Evolutionary conservation across 2,113 vertebrate genomes (phyloP), one percentile per base, ranked within the genome.

Genomic region (Castor canadensis): DNA sequence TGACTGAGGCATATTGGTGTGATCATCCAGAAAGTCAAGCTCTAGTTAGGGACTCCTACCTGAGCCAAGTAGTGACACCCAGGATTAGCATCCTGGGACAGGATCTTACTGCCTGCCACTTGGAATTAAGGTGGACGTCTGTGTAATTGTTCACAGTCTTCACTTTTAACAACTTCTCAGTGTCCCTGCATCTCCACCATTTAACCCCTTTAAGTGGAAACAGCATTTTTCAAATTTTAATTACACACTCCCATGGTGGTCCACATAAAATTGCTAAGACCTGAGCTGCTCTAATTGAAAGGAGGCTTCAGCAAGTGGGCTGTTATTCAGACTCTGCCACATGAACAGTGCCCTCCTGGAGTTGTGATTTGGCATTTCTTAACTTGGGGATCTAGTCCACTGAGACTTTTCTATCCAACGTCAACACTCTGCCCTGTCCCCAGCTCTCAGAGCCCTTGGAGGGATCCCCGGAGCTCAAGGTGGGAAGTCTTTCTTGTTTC

Each of bases 191-290:
- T 40, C 15, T 1, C 20, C 17, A 20, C 30, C 1, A 11, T 58
- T 76, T 79, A n/a, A 66, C 12, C 56, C 43, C n/a, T 49, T 77
- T 38, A 47, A 6, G 84, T 58, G 43, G 67, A 58, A 19, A 11
- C 56, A 73, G 5, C 62, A 38, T 43, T 88, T 88, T 96, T 54
- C 17, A 88, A 60, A 24, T 38, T 79, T 56, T 72, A 66, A 67
- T 69, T 73, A 43, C 87, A 83, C 79, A 71, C 19, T 75, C 64
- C 58, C 35, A 45, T 19, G 12, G 38, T 52, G 66, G 32, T 40
- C 64, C 76, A 79, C 19, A 52, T 67, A 38, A 91, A 87, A 79
- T 38, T 79, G 6, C 15, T 47, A 58, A 32, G 54, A 49, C 72
- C 40, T 35, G 32, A 92, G 56, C 6, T 52, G 16, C 47, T 67